A percentile compares a stretch with the other conserved stretches of the same genome.
Evolutionary conservation across 2,113 vertebrate species (phyloP).

Genomic region (Ictidomys tridecemlineatus): DNA sequence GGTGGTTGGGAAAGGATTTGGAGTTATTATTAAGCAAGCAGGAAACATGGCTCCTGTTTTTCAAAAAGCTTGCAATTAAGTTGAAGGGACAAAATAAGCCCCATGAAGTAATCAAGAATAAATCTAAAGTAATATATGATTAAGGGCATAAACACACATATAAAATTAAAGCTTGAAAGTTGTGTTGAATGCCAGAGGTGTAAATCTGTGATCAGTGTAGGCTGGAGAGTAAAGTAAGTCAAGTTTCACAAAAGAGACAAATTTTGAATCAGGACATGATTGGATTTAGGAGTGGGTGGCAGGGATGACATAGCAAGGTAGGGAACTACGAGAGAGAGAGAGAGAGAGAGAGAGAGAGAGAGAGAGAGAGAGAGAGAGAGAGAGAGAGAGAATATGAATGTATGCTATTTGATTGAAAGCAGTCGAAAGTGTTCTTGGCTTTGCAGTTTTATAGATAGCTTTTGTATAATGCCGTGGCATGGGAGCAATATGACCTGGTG

Average conservation of each 20-base stretch:
- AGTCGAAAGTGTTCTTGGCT: neutral
- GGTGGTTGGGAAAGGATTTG: neutral
- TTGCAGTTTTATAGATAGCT: neutral
- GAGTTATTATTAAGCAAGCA: conserved; percentile 57
- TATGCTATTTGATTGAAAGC: neutral
- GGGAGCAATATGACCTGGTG: too few species aligned
- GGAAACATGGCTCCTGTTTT: neutral
- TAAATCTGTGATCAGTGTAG: neutral
- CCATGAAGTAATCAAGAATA: conserved; percentile 45
- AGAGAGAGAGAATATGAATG: neutral
- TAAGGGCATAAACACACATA: neutral
- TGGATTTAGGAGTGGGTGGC: neutral
- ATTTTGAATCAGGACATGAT: neutral
- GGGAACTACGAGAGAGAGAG: neutral
- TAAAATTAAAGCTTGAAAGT: conserved; percentile 43
- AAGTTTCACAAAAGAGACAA: neutral
- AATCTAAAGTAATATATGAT: neutral
- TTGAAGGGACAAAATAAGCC: conserved; percentile 4
- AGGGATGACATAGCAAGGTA: neutral
- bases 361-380: neutral
- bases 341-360: neutral
- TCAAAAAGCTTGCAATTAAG: neutral
- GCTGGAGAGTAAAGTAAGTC: neutral
- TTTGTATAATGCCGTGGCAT: neutral
- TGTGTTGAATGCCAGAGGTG: neutral